phyloP scores from a whole-genome alignment of 2,797 vertebrate species.

The Graptemys geographica region DNA sequence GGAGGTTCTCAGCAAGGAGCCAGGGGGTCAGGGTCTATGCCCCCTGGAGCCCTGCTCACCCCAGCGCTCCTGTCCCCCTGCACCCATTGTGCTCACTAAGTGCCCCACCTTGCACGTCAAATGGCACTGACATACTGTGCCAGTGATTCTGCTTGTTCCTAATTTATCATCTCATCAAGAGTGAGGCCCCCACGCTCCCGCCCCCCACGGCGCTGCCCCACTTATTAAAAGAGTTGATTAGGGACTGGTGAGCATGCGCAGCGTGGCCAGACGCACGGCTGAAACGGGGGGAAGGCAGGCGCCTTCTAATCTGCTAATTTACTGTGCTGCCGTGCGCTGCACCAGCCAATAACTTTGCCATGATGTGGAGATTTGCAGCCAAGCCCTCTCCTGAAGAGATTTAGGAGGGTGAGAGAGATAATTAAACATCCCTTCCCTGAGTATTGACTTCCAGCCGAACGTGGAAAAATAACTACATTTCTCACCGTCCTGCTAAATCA shows the following conservation, averaged over 20 bases:
- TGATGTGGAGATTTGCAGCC: slow-evolving; percentile 74
- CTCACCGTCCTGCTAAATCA: slow-evolving; percentile 75
- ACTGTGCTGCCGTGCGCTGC: not conserved
- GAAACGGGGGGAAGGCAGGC: not conserved
- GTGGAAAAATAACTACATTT: slow-evolving; percentile 75
- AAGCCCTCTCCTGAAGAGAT: slow-evolving; percentile 79
- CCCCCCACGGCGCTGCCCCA: not conserved
- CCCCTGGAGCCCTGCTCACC: not conserved
- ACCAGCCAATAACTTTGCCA: slow-evolving; percentile 72
- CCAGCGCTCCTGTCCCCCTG: not conserved
- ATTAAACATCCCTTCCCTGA: slow-evolving; percentile 75
- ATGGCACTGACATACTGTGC: rapidly evolving
- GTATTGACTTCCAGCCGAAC: slow-evolving; percentile 76
- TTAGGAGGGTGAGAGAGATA: slow-evolving; percentile 76
- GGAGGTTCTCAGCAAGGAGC: rapidly evolving
- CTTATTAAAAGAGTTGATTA: slow-evolving; percentile 1
- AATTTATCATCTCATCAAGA: not conserved
- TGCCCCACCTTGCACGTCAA: not conserved
- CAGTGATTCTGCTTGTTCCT: not conserved
- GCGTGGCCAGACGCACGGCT: not conserved
- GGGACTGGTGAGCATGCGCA: not conserved
- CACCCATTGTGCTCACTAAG: not conserved
- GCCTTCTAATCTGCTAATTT: slow-evolving; percentile 52
- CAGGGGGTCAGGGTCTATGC: rapidly evolving
- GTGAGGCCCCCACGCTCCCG: too few relatives aligned